These are phyloP conservation scores for Tenodera sinensis DNA, from an alignment of 2,888 invertebrate genomes.

Conservation along the genomic window DNA sequence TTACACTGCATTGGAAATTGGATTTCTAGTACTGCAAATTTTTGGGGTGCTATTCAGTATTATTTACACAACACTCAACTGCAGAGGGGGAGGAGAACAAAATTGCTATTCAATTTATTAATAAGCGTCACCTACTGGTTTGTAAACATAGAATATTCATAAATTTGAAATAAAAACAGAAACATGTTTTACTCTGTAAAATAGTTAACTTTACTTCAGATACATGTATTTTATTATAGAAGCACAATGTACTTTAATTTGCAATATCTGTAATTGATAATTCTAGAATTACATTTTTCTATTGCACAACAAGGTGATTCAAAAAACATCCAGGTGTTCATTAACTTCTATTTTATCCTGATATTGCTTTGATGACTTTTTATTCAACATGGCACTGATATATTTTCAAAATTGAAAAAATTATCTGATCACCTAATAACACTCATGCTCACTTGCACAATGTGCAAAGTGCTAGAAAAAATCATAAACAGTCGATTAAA, in stretches of 20 bases:
- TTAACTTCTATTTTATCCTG: not conserved
- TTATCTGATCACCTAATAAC: not conserved
- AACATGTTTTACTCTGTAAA: not conserved
- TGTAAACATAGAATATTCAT: not conserved
- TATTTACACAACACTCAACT: not conserved
- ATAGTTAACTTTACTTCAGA: not conserved
- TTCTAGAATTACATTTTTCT: not conserved
- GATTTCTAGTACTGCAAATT: not conserved
- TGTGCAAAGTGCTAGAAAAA: too few relatives aligned
- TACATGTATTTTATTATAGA: not conserved
- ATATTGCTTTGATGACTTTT: not conserved
- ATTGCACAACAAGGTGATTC: not conserved
- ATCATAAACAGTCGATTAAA: too few relatives aligned
- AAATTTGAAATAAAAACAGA: not conserved
- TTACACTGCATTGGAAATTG: not conserved
- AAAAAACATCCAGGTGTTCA: not conserved
- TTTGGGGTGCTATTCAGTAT: not conserved
- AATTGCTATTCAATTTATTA: not conserved
- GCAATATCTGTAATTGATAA: not conserved
- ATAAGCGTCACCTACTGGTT: not conserved
- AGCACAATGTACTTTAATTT: not conserved
- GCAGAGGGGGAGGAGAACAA: not conserved
- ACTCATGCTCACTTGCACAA: too few relatives aligned
- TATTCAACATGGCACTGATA: not conserved
- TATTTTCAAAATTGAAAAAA: not conserved